Base-by-base conservation (phyloP, 2,888 invertebrate genomes). In the Apodemia hepburni region DNA sequence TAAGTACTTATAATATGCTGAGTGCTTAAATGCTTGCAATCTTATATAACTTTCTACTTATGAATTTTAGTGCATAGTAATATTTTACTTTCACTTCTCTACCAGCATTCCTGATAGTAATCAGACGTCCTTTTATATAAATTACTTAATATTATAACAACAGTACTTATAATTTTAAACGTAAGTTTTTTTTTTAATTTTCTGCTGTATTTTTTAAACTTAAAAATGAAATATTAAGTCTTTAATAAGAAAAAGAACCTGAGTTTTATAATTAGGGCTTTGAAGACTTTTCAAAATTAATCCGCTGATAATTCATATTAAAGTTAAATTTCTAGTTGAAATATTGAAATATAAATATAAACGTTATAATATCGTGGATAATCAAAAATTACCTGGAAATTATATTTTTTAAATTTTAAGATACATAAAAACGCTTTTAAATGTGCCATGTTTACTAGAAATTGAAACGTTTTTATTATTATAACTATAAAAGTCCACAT, bases 391-490 rank as follows among this genome's bases (percentile, higher is more conserved):
- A 11, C 22, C 27, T 22, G 22, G 5, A 54, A 54, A 11, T 22
- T 51, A 27, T 22, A 54, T 12, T 27, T 27, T 54, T 54, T 54
- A 54, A 54, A 54, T 54, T 54, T 51, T 42, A 54, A 54, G 51
- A 54, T 54, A 22, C 27, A 27, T 54, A 42, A 42, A 42, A 42
- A 54, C 54, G 54, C 54, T 54, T 54, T 22, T 27, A 54, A 54
- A 22, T 54, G 54, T 54, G 54, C 54, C 54, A 54, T 54, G 54
- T 22, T 54, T 54, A 54, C 27, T 54, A 54, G 27, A 22, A 27
- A 54, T 51, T 42, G 15, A 15, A 27, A 27, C 11, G 51, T 51
- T 54, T 27, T 54, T 22, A 54, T 54, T 22, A 54, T 27, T 15
- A 27, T 27, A 54, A 22, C 33, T 33, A 33, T 33, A 54, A 54